Base-by-base conservation (phyloP, 2,113 vertebrate species). In the Dicrurus megarhynchus region DNA sequence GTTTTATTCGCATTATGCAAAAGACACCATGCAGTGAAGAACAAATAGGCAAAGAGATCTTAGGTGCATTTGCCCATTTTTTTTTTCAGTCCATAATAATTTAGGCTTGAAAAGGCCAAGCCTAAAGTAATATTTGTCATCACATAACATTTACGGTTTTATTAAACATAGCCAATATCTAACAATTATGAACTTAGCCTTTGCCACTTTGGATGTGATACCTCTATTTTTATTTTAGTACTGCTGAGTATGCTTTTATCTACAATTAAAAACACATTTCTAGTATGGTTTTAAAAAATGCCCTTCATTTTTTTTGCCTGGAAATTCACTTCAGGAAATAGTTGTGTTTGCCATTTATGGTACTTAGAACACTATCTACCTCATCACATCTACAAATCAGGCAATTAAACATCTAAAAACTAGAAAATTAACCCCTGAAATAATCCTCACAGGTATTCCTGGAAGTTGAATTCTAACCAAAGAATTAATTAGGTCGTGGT, bases 381-480 rank as follows among this genome's bases (percentile, higher is more conserved):
- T 41, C 46, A 90, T 96, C 81, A 64, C 70, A 65, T 88, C 90
- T 84, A 90, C 83, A 89, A 92, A 91, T 94, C 64, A 82, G 74
- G 76, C 60, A 89, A 89, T 95, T 96, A 92, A 80, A 84, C 61
- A 71, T 82, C 67, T 79, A 79, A 91, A 77, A 89, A 64, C 24
- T 82, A 71, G 77, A 74, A 96, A 92, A 89, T 64, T 21, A 92
- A 82, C 49, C 49, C 74, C 50, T 75, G 80, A 89, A 92, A 89
- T 79, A 84, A 91, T 89, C 80, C 67, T 95, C 28, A n/a, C 89
- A 91, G 73, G 32, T 94, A 79, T 92, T 95, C 74, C 87, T 94
- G 74, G 74, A 81, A 95, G 49, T 37, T 76, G 46, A 92, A 89
- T 89, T 95, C 65, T 53, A 63, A 26, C 56, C 41, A 76, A 74